Conservation (phyloP, 92 coral and sea anemone genomes). For the Micromussa lordhowensis region DNA sequence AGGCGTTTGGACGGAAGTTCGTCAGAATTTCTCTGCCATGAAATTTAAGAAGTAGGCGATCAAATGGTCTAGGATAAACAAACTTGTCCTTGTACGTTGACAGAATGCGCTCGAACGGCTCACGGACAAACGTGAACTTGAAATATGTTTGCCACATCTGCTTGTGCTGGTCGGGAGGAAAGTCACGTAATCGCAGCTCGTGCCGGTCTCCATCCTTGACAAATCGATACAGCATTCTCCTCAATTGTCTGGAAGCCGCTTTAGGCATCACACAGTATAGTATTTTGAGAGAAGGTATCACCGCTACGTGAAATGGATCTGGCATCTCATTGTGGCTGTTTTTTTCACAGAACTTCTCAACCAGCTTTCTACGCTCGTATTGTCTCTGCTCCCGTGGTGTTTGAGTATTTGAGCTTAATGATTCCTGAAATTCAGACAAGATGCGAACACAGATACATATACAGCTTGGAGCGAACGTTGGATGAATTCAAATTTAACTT, state of each 20-base stretch:
- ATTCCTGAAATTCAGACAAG: neutral
- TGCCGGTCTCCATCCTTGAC: neutral
- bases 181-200: neutral
- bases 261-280: slow-evolving; percentile 2
- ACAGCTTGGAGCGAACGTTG: too few species aligned
- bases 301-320: neutral
- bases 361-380: neutral
- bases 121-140: slow-evolving; percentile 2
- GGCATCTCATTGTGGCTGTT: neutral
- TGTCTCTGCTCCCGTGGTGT: neutral
- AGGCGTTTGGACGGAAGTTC: neutral
- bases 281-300: neutral
- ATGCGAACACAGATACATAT: too few species aligned
- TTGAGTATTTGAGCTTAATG: neutral
- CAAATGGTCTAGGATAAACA: neutral
- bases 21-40: neutral
- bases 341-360: slow-evolving; percentile 26
- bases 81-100: slow-evolving; percentile 15
- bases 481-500: too few species aligned
- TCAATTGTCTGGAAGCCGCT: neutral
- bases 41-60: neutral
- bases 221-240: neutral
- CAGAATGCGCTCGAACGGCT: slow-evolving; percentile 1
- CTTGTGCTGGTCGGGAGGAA: neutral
- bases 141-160: neutral